Base-by-base conservation (phyloP, 2,797 vertebrate species). In the Phalloptychus januarius region DNA sequence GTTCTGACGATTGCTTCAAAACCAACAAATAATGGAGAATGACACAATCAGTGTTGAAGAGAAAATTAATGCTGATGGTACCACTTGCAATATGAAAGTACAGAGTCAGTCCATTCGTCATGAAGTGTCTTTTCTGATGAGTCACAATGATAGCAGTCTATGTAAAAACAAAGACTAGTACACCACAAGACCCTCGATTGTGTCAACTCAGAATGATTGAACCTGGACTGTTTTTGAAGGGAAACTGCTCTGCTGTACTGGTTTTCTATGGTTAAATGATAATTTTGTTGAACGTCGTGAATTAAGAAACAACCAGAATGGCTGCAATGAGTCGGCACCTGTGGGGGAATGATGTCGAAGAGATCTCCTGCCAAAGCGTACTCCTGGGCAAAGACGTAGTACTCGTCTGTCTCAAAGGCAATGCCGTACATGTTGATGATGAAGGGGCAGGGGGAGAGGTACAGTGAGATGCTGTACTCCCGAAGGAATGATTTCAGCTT, bases 341-440 rank as follows among this genome's bases (percentile, higher is more conserved):
- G 96, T 18, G 96, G 96, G 28, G 96, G 96, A 85, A 97, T 97
- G 83, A 97, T 97, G 61, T 97, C 96, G 11, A 97, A 97, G 71
- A 97, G 96, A 90, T 97, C 96, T 5, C 96, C 96, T 0, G 96
- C 96, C 58, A 96, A 91, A 0, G 96, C 96, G 5, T 96, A 97
- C 90, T 97, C 96, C 90, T 97, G 96, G 1, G 96, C 96, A 23
- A 97, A 97, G 84, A 96, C 95, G 42, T 96, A 97, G 92, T 95
- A 96, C 16, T 97, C 96, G 3, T 96, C 96, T 0, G 96, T 97
- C 89, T 97, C 96, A 5, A 97, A 96, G 79, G 95, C 95, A 2
- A 97, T 96, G 78, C 96, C 96, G 0, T 95, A 96, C 95, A 97
- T 96, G 94, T 95, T 96, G 91, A 97, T 97, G 90, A 97, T 97